Conservation (phyloP, 2,797 vertebrate species). For the Thalassophryne amazonica region DNA sequence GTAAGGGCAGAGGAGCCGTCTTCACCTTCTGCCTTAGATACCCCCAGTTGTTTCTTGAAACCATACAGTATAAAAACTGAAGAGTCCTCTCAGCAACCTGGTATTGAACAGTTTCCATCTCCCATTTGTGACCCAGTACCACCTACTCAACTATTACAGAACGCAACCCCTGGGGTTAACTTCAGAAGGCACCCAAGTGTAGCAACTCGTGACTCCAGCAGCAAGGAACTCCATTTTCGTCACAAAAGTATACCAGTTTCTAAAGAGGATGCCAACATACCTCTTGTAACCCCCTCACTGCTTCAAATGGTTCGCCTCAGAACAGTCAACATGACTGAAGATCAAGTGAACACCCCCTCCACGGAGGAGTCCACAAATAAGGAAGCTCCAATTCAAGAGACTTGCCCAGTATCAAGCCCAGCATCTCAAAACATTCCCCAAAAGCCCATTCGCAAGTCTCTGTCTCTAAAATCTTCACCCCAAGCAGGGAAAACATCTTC, state of each 20-base stretch:
- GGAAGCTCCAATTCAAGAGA: constrained; percentile 35
- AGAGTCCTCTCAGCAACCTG: constrained; percentile 9
- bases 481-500: constrained; percentile 70
- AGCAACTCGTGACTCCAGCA: constrained; percentile 57
- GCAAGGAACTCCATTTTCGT: constrained; percentile 75
- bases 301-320: constrained; percentile 96
- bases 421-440: constrained; percentile 76
- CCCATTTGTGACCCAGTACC: constrained; percentile 18
- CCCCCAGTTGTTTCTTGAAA: constrained; percentile 8
- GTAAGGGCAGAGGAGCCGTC: constrained; percentile 20
- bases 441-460: constrained; percentile 90
- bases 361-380: constrained; percentile 56
- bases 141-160: constrained; percentile 54
- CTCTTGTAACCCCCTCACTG: constrained; percentile 92
- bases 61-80: constrained; percentile 35
- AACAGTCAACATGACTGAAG: constrained; percentile 80
- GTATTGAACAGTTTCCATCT: constrained; percentile 12
- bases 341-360: constrained; percentile 26
- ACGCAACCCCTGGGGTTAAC: constrained; percentile 51
- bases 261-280: constrained; percentile 89
- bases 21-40: not conserved
- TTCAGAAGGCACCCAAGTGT: constrained; percentile 70
- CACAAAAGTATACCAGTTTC: constrained; percentile 78
- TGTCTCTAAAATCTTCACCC: constrained; percentile 70
- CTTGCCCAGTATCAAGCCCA: constrained; percentile 17